A percentile compares a stretch with the other conserved stretches of the same genome.
Evolutionary conservation across 92 coral and sea anemone genomes (phyloP).

Genomic region (Palythoa grandiflora): DNA sequence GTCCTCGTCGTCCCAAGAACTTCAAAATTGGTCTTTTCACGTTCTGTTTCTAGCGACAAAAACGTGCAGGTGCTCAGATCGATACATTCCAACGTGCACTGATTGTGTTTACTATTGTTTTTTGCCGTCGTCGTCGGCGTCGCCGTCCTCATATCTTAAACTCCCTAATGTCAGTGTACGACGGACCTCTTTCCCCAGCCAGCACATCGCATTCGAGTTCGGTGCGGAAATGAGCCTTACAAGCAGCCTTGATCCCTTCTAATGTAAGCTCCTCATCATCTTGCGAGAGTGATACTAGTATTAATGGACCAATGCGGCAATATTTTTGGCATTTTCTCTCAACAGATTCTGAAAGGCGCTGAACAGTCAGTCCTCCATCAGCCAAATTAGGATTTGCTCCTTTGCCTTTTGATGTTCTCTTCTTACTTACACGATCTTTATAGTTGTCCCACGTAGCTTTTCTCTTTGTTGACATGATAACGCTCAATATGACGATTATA

Average conservation of each 20-base stretch:
- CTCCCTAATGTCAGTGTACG: conserved; percentile 45
- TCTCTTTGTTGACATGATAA: too few species aligned
- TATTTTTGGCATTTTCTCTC: conserved; percentile 73
- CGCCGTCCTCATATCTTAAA: too few species aligned
- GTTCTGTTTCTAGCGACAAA: too few species aligned
- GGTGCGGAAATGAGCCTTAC: too few species aligned
- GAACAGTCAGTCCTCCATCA: conserved; percentile 60
- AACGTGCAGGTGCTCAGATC: too few species aligned
- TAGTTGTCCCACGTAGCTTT: too few species aligned
- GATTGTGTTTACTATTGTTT: too few species aligned
- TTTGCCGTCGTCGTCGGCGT: too few species aligned
- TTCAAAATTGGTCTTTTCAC: too few species aligned
- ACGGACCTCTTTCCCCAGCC: conserved; percentile 71
- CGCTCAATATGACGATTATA: not conserved
- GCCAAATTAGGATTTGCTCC: not conserved
- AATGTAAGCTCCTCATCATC: conserved; percentile 57
- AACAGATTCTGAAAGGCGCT: conserved; percentile 65
- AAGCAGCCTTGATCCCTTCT: conserved; percentile 50
- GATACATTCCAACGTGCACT: too few species aligned
- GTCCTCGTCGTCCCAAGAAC: too few species aligned
- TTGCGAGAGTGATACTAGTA: conserved; percentile 49
- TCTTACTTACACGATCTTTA: not conserved
- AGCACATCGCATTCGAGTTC: conserved; percentile 27
- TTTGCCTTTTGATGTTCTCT: conserved; percentile 14
- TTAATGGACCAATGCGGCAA: conserved; percentile 66